Evolutionary conservation across 2,113 vertebrate species (phyloP), one percentile per base, ranked within the genome.

Genomic region (Poicephalus gulielmi): DNA sequence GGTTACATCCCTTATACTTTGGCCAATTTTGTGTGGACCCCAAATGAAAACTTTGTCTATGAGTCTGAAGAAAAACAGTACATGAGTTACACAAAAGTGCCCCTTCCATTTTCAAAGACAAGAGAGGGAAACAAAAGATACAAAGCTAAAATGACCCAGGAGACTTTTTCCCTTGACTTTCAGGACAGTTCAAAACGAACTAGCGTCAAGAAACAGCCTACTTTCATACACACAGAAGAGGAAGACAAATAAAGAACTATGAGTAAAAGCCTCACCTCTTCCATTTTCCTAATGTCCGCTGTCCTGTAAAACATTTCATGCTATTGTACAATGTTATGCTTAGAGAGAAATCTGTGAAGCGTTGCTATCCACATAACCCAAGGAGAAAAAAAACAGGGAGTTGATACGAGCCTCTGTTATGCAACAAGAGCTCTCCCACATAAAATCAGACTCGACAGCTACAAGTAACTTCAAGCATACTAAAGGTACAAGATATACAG

Each of bases 401-500:
- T 3, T 57, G 66, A 28, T 50, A 23, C 0, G 47, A 92, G 35
- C n/a, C 69, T 89, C 69, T 90, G 67, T 46, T 11, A 35, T 8
- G 1, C 86, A 85, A 35, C 62, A 47, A 66, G 90, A 92, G 55
- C 75, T 91, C 80, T 90, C 63, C 43, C 53, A 39, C 74, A 47
- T 75, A 92, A 95, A 97, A 69, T 64, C 86, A 84, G 81, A 33
- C 91, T 92, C 88, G 59, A 80, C 77, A 89, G 69, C 88, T 47
- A 73, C 86, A 76, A 92, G 86, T 62, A 71, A 82, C 73, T 70
- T 77, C 70, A 62, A 57, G 52, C 47, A 60, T 28, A 93, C 90
- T 50, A 94, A 96, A 97, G 94, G 95, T 97, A 81, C 27, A 93
- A 95, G 96, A 97, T 83, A 93, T 69, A 97, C 70, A 87, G 88